phyloP scores from a whole-genome alignment of 1,140 invertebrate species.

The Theocolax elegans region DNA sequence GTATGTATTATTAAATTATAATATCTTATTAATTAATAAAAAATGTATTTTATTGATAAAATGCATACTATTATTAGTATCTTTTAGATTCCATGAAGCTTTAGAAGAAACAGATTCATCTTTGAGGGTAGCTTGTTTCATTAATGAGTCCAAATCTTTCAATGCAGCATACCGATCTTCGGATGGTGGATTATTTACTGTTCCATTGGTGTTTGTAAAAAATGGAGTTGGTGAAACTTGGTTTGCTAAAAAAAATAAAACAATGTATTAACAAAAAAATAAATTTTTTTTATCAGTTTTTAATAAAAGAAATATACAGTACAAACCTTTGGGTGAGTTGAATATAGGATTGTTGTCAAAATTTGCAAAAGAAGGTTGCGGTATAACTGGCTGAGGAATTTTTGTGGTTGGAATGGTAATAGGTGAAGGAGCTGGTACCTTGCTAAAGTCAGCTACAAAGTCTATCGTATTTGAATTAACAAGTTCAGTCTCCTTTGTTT shows the following conservation, averaged over 20 bases:
- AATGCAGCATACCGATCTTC: slow-evolving; percentile 85
- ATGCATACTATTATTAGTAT: slow-evolving; percentile 56
- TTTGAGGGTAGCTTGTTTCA: slow-evolving; percentile 69
- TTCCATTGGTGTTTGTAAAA: slow-evolving; percentile 24
- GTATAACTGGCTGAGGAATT: slow-evolving; percentile 53
- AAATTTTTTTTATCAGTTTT: not conserved
- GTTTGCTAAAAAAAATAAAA: not conserved
- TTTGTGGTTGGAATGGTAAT: slow-evolving; percentile 50
- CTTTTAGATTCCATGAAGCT: slow-evolving; percentile 60
- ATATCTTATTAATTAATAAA: not conserved
- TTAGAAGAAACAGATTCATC: slow-evolving; percentile 55
- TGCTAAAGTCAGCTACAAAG: slow-evolving; percentile 76
- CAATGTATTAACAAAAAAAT: not conserved
- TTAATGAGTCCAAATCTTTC: slow-evolving; percentile 80
- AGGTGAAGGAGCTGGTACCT: slow-evolving; percentile 63
- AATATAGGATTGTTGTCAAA: slow-evolving; percentile 80
- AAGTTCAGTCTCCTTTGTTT: slow-evolving; percentile 46
- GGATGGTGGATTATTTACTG: slow-evolving; percentile 64
- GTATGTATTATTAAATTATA: slow-evolving; percentile 26
- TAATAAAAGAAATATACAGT: not conserved
- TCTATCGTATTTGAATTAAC: slow-evolving; percentile 64
- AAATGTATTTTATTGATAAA: too few relatives aligned
- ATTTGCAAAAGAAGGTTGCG: slow-evolving; percentile 74
- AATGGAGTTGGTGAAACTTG: not conserved
- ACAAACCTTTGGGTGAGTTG: slow-evolving; percentile 68